Base-by-base conservation (phyloP, 2,888 invertebrate genomes). In the Ptychoptera contaminata region DNA sequence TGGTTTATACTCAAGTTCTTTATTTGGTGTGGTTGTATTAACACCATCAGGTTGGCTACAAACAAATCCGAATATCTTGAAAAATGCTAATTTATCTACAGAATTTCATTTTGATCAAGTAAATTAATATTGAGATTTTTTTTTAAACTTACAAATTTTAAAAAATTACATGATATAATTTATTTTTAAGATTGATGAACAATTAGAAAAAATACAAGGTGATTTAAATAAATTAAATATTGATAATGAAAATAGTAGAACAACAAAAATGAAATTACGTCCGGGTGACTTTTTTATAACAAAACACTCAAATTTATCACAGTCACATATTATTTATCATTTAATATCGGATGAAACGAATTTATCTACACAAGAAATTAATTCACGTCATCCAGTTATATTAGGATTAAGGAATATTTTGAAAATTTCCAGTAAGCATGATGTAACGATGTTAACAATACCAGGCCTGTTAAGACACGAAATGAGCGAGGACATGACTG, bases 401-500 rank as follows among this genome's bases (percentile, higher is more conserved):
- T 72, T 96, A 47, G 97, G 96, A 1, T 71, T 98, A 48, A 76
- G 97, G 48, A 96, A 93, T 67, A 85, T 97, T 49, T 71, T 99
- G 53, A 92, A 93, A 69, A 82, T 86, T 43, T 92, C 94, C n/a
- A 91, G 93, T 67, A 77, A 84, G 44, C 85, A 91, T 65, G 96
- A 97, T 69, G 77, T 98, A 46, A 88, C 90, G 29, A 91, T 86
- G 29, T 67, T 98, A 42, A 87, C 93, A 4, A 78, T 98, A 54
- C 98, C 98, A 16, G 77, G 98, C 48, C 70, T 98, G 42, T 73
- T 98, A 43, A 77, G 87, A 2, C 91, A 96, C 63, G 86, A 92
- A 63, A 86, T 96, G 78, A 79, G 86, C 1, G 96, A 97, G 74
- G 87, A 88, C 60, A 88, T 93, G 90, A 96, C 94, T 0, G 82